Percentiles rank a stretch among this genome's conserved stretches.
Conservation (phyloP, 2,113 vertebrate species). For the Blennius ocellaris region DNA sequence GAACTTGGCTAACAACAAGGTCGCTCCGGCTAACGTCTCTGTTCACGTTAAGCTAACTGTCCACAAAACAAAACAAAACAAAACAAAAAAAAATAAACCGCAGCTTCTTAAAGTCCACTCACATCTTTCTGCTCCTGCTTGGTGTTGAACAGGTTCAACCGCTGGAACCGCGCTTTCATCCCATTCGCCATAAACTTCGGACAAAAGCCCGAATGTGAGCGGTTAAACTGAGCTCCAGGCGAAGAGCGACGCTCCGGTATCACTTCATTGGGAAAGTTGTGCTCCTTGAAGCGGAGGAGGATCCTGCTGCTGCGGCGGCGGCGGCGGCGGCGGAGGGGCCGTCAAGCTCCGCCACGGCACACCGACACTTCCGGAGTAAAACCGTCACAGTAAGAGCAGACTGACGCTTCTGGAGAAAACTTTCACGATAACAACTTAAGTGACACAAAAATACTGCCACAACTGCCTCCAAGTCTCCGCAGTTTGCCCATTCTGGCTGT, state of each 20-base stretch:
- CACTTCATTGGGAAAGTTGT: slow-evolving; percentile 63
- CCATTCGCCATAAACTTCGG: slow-evolving; percentile 76
- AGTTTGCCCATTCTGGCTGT: too few species aligned
- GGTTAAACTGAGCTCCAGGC: background rate
- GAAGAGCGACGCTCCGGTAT: slow-evolving; percentile 19
- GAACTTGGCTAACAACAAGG: slow-evolving; percentile 13
- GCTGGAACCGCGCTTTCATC: slow-evolving; percentile 79
- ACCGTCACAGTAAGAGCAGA: slow-evolving; percentile 35
- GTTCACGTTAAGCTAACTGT: slow-evolving; percentile 43
- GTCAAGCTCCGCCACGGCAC: background rate
- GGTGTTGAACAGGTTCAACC: slow-evolving; percentile 72
- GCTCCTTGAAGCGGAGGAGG: slow-evolving; percentile 34
- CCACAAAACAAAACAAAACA: slow-evolving; percentile 62
- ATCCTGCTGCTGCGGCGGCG: too few species aligned
- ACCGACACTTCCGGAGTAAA: accelerated
- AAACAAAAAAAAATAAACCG: background rate
- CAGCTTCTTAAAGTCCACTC: slow-evolving; percentile 47
- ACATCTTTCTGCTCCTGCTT: slow-evolving; percentile 75
- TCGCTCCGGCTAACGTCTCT: slow-evolving; percentile 16
- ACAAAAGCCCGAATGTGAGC: background rate
- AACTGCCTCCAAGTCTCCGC: too few species aligned
- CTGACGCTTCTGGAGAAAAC: too few species aligned
- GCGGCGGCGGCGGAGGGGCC: accelerated
- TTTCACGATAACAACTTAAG: too few species aligned
- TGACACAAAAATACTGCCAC: too few species aligned